A percentile compares a stretch with the other conserved stretches of the same genome.
phyloP scores from a whole-genome alignment of 2,113 vertebrate genomes.

The Astur gentilis region DNA sequence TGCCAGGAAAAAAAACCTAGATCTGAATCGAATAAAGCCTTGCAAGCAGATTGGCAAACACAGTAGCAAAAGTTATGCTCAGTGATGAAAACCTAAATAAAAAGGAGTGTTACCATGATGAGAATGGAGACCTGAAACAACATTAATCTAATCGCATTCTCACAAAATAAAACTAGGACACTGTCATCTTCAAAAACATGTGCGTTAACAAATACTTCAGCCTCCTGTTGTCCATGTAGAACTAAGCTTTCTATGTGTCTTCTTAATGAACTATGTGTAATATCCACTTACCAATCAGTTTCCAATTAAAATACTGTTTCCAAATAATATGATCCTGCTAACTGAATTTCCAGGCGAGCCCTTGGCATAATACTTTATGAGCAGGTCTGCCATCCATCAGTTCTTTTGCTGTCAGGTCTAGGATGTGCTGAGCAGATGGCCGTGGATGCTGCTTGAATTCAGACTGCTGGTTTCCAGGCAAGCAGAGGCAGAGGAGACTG shows the following conservation, averaged over 20 bases:
- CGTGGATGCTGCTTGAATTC: background rate
- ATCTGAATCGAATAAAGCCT: background rate
- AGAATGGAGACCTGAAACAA: background rate
- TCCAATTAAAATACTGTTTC: conserved; percentile 28
- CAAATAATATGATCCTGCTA: background rate
- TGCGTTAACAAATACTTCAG: background rate
- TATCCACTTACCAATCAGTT: background rate
- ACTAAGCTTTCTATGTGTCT: background rate
- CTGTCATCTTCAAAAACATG: background rate
- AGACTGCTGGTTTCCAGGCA: background rate
- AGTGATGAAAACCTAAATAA: background rate
- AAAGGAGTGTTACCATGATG: background rate
- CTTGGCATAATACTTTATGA: background rate
- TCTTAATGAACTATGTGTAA: background rate
- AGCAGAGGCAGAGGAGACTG: background rate
- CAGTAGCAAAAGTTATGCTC: background rate
- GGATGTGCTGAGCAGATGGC: background rate
- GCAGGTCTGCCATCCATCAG: background rate
- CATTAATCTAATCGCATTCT: background rate
- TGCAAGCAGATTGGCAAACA: background rate
- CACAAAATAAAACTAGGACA: background rate
- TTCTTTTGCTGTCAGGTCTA: background rate
- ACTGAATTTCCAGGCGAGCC: background rate
- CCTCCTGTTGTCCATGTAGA: background rate
- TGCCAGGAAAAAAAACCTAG: background rate